Percentiles rank a stretch among this genome's conserved stretches.
These are phyloP conservation scores for Cotesia typhae DNA, from an alignment of 1,140 invertebrate species.

Conservation along the genomic window DNA sequence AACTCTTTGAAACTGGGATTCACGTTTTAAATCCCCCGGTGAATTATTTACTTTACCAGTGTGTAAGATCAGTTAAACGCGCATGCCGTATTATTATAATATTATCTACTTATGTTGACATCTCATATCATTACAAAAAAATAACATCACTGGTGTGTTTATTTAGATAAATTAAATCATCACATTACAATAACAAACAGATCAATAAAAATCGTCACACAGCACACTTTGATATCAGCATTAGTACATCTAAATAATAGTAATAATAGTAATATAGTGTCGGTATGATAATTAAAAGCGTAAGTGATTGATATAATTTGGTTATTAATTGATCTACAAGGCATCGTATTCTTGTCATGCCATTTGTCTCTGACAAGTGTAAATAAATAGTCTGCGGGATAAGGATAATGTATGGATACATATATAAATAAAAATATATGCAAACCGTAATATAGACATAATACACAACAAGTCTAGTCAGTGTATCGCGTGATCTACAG, in stretches of 20 bases:
- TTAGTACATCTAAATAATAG: no score
- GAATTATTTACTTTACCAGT: constrained; percentile 5
- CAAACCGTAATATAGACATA: constrained; percentile 2
- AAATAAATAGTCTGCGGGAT: constrained; percentile 10
- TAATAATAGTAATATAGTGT: no score
- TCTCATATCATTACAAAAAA: no score
- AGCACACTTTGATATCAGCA: no score
- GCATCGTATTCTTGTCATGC: constrained; percentile 3
- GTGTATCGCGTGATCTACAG: constrained; percentile 28
- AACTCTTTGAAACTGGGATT: constrained; percentile 10
- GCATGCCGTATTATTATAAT: no score
- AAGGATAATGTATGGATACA: constrained; percentile 15
- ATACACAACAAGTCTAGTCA: constrained; percentile 17
- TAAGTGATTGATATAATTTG: constrained; percentile 1
- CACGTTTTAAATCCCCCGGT: constrained; percentile 10
- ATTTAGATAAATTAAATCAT: no score
- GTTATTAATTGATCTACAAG: background rate
- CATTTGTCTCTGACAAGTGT: constrained; percentile 22
- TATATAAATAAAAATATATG: background rate
- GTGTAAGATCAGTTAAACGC: background rate
- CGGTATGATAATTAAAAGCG: background rate
- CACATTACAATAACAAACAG: no score
- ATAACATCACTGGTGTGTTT: no score
- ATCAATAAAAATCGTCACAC: no score
- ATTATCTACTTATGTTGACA: no score